phyloP scores from a whole-genome alignment of 2,113 vertebrate species.

The Macquaria ambigua region DNA sequence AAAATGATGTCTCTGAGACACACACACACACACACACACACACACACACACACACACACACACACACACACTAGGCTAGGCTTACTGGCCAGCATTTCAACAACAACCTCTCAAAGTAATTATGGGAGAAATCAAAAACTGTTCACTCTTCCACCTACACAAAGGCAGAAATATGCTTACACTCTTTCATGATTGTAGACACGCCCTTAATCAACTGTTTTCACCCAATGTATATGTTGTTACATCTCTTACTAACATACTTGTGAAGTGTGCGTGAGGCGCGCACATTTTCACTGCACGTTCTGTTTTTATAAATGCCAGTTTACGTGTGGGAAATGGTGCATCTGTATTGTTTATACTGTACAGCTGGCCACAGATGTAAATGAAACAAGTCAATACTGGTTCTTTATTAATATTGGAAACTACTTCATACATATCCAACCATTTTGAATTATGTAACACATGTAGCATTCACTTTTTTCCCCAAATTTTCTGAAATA shows the following conservation, averaged over 20 bases:
- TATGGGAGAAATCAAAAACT: background rate
- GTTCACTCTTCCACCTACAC: background rate
- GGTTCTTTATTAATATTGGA: background rate
- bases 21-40: too few relatives aligned
- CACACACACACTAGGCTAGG: too few relatives aligned
- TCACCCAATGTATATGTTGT: background rate
- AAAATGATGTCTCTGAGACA: background rate
- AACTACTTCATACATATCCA: background rate
- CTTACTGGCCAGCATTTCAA: constrained; percentile 6
- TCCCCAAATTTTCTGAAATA: background rate
- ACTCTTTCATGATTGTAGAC: background rate
- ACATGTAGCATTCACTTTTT: constrained; percentile 5
- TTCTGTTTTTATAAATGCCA: background rate
- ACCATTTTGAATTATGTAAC: constrained; percentile 5
- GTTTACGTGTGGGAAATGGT: background rate
- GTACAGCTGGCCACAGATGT: background rate
- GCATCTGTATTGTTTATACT: background rate
- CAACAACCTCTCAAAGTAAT: constrained; percentile 16
- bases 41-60: too few relatives aligned
- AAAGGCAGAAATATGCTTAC: background rate
- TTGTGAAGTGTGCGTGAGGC: background rate
- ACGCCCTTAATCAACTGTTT: background rate
- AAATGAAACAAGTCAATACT: background rate
- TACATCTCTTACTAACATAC: background rate
- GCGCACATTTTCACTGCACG: background rate